Base-by-base conservation (phyloP, 2,888 invertebrate genomes). In the Miltochrista miniata region DNA sequence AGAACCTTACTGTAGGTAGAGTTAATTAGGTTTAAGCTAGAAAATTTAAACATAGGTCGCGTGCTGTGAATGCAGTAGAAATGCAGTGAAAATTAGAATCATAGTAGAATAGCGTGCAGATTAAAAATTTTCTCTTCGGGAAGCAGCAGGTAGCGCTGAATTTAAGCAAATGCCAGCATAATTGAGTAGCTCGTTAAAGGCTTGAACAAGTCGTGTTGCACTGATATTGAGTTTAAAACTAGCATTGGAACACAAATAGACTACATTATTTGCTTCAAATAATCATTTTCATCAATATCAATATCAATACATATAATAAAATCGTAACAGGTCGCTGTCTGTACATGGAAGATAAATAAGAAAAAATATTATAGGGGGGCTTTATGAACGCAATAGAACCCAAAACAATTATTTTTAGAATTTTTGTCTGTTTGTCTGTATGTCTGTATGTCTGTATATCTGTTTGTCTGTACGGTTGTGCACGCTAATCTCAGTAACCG, bases 61-160 rank as follows among this genome's bases (percentile, higher is more conserved):
- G 68, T 64, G 61, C 48, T 51, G 33, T 60, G 8, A 24, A 24
- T 24, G 18, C 5, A 5, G 18, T 24, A 24, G 18, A 61, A 64
- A 67, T 60, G 56, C 48, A 42, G 51, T 47, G 51, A 59, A 63
- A 71, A 68, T 73, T 66, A 62, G 72, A 68, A 72, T 65, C 67
- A 70, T 70, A 63, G 59, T 61, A 59, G 59, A 60, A 56, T 73
- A 56, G 73, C 73, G 72, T 69, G 72, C 66, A 63, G 64, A 71
- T 69, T 70, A 61, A 24, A 5, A 24, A 5, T 24, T 4, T 44
- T 51, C 56, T 58, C 47, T 63, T 63, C 54, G 57, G n/a, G 51
- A 66, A 62, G 57, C 56, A 64, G 61, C 61, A 60, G 56, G 61
- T 56, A 54, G 31, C 48, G 40, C 51, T 52, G 45, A 24, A 24